A percentile compares a stretch with the other conserved stretches of the same genome.
Evolutionary conservation across 1,140 invertebrate species (phyloP).

Genomic region (Chlorops oryzae): DNA sequence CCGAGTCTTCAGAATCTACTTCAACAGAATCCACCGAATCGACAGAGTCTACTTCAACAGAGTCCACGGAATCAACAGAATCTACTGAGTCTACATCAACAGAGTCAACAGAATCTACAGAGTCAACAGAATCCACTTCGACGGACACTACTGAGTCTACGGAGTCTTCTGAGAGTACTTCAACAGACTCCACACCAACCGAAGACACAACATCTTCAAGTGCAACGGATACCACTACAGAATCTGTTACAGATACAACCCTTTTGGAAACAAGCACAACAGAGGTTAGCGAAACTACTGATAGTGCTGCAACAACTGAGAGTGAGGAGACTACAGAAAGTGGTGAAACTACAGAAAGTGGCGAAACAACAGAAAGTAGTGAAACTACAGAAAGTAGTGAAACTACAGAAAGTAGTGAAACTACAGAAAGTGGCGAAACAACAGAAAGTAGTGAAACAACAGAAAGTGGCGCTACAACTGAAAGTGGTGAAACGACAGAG

Average conservation of each 20-base stretch:
- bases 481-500: constrained; percentile 9
- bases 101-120: constrained; percentile 10
- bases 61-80: constrained; percentile 16
- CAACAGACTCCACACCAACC: constrained; percentile 8
- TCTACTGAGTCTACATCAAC: constrained; percentile 14
- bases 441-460: constrained; percentile 19
- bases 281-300: constrained; percentile 13
- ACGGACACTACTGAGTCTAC: constrained; percentile 17
- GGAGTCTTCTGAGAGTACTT: constrained; percentile 19
- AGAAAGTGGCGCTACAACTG: constrained; percentile 1
- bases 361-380: background rate
- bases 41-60: constrained; percentile 15
- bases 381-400: constrained; percentile 3
- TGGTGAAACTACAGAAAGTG: background rate
- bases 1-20: constrained; percentile 15
- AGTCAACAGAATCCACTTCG: constrained; percentile 8
- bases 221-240: constrained; percentile 15
- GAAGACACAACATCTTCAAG: constrained; percentile 4
- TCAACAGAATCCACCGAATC: constrained; percentile 12
- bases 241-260: constrained; percentile 13
- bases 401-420: constrained; percentile 15
- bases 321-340: constrained; percentile 16
- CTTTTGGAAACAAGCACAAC: constrained; percentile 14
- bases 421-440: constrained; percentile 16
- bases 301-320: background rate